Evolutionary conservation across 2,888 invertebrate genomes (phyloP), one percentile per base, ranked within the genome.

Genomic region (Vandiemenella viatica): DNA sequence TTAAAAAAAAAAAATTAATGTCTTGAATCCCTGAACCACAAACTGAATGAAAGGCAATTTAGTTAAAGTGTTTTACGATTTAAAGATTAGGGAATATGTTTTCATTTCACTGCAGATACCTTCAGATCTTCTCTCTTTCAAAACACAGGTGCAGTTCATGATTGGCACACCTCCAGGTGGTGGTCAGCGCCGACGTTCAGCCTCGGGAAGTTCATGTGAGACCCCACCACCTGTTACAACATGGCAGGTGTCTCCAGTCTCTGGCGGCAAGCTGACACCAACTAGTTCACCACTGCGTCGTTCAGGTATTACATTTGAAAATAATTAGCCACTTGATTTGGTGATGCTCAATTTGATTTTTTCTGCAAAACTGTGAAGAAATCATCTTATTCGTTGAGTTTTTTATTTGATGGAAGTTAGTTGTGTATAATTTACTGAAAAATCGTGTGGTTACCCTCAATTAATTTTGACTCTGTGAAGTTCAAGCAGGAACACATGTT

Each of bases 151-250:
- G 46, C 85, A 88, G 63, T 87, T 88, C 68, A 77, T 81, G 47
- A 83, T 91, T 68, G 87, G 89, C 50, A 89, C 91, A 45, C 88
- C 91, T 49, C 89, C 90, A 43, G 77, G 79, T 44, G 71, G 73
- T 57, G 71, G 76, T 60, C 61, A 57, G 51, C 60, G 64, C 40
- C 56, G 65, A 19, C 59, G 63, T n/a, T 59, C 59, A 22, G 56
- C 57, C n/a, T 58, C 59, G 46, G 60, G 61, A 45, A 65, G 66
- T 48, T 58, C 67, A 44, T 78, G 79, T 49, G 80, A 80, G 63
- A 80, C 81, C n/a, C 80, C 81, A 17, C 80, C 77, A 38, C 81
- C 83, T 15, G 84, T 86, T 45, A 80, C 78, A 59, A 77, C 82
- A 55, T 88, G 88, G 88, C 85, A 85, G 62, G 83, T 87, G 37